Percentiles rank a stretch among this genome's conserved stretches.
These are phyloP conservation scores for Glaucopsyche alexis DNA, from an alignment of 2,888 invertebrate species.

Conservation along the genomic window DNA sequence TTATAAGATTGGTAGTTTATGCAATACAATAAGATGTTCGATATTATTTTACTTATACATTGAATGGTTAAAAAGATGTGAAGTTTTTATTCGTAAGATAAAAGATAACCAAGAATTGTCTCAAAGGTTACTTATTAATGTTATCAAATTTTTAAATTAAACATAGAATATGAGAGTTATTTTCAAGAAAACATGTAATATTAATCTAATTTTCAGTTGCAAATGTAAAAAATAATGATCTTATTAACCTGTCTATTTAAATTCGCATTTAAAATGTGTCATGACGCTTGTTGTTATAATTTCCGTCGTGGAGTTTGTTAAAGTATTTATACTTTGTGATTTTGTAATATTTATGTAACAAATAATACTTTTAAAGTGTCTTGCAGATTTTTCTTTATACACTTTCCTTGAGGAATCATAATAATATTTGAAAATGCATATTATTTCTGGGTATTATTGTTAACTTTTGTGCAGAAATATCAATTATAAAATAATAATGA, in stretches of 20 bases:
- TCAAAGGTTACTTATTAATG: neutral
- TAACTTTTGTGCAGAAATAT: neutral
- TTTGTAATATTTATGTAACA: conserved; percentile 20
- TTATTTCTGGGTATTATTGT: neutral
- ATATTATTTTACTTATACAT: neutral
- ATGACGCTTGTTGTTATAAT: conserved; percentile 23
- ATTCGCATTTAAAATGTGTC: conserved; percentile 28
- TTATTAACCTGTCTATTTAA: conserved; percentile 6
- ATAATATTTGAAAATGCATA: neutral
- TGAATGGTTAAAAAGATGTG: neutral
- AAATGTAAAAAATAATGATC: neutral
- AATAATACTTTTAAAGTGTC: conserved; percentile 20
- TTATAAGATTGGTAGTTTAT: neutral
- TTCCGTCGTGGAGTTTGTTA: conserved; percentile 8
- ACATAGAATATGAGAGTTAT: conserved; percentile 27
- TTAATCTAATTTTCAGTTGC: neutral
- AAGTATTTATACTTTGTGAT: conserved; percentile 23
- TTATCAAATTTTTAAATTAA: neutral
- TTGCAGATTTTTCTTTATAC: neutral
- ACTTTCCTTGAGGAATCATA: neutral
- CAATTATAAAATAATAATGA: neutral
- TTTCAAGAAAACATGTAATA: conserved; percentile 1
- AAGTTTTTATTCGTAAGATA: neutral
- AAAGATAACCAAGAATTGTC: neutral
- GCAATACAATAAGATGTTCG: neutral